phyloP scores from a whole-genome alignment of 2,113 vertebrate genomes.

The Archilochus colubris region DNA sequence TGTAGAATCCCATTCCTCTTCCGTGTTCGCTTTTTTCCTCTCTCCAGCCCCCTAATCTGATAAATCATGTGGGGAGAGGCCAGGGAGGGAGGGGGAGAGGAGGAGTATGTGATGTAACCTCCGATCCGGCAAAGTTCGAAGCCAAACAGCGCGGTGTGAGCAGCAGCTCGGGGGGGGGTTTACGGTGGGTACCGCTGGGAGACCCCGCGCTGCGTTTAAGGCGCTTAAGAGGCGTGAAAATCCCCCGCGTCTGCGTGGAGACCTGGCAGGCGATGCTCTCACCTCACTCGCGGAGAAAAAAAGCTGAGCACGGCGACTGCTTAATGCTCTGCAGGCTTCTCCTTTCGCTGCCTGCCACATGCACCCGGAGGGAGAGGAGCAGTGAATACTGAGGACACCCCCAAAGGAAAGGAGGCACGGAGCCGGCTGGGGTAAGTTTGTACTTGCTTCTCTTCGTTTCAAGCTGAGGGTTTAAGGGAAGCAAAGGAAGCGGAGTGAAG shows the following conservation, averaged over 20 bases:
- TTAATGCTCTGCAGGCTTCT: background rate
- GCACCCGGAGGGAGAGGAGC: background rate
- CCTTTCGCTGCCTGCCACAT: background rate
- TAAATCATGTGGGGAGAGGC: background rate
- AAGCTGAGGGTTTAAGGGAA: background rate
- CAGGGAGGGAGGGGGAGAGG: background rate
- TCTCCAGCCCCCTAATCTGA: background rate
- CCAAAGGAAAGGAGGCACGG: background rate
- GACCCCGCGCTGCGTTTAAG: background rate
- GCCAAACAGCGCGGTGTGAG: accelerated
- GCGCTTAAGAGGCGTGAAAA: background rate
- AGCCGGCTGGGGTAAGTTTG: slow-evolving; percentile 10
- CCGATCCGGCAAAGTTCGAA: background rate
- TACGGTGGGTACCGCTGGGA: accelerated
- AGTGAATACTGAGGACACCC: accelerated
- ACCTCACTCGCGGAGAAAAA: accelerated
- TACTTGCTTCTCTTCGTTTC: accelerated
- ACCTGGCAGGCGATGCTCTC: background rate
- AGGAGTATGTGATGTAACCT: background rate
- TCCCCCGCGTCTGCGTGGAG: background rate
- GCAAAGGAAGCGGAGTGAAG: background rate
- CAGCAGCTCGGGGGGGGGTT: accelerated
- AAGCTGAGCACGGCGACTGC: accelerated
- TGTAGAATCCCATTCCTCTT: background rate
- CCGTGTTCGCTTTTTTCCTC: background rate